A percentile compares a stretch with the other conserved stretches of the same genome.
Conservation (phyloP, 2,113 vertebrate genomes). For the Puma concolor region DNA sequence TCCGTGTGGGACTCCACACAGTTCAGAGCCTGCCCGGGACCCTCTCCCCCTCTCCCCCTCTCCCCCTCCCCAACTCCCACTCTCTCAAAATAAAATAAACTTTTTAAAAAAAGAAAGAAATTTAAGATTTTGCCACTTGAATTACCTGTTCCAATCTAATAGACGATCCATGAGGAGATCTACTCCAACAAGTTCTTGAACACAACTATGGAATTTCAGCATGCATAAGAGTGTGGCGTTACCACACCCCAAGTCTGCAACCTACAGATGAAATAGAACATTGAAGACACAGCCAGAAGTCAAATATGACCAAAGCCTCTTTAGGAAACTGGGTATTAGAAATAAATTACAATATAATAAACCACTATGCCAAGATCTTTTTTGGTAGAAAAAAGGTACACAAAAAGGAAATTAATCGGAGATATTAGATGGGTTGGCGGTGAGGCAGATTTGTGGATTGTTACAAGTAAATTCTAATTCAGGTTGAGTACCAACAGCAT, state of each 20-base stretch:
- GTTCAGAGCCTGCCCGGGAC: no score
- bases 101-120: no score
- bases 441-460: background rate
- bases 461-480: background rate
- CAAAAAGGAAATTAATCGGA: background rate
- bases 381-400: background rate
- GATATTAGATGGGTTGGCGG: background rate
- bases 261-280: constrained; percentile 84
- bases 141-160: no score
- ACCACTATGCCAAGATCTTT: background rate
- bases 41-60: no score
- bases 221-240: constrained; percentile 90
- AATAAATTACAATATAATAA: background rate
- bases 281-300: background rate
- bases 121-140: no score
- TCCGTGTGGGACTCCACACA: no score
- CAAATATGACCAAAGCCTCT: background rate
- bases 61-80: no score
- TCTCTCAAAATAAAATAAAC: no score
- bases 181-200: constrained; percentile 92
- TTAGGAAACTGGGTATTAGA: background rate
- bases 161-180: constrained; percentile 77
- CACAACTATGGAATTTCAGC: constrained; percentile 89
- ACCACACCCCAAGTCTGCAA: constrained; percentile 94
- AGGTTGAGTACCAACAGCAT: background rate